Evolutionary conservation across 2,888 invertebrate species (phyloP).

Genomic region (Digitonthophagus gazella): DNA sequence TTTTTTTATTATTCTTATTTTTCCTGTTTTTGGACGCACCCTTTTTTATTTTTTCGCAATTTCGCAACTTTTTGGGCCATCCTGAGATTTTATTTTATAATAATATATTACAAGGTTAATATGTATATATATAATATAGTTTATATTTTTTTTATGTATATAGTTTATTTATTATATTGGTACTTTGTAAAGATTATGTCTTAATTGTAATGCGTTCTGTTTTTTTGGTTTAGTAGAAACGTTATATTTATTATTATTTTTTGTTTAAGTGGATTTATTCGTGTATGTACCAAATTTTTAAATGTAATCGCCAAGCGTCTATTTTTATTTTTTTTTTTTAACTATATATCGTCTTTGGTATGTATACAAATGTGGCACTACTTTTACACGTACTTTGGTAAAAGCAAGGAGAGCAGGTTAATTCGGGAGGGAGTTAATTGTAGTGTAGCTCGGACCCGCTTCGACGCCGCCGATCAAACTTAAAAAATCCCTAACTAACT

Average conservation of each 20-base stretch:
- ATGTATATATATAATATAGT: slow-evolving; percentile 42
- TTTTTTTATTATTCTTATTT: slow-evolving; percentile 20
- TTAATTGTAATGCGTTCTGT: slow-evolving; percentile 41
- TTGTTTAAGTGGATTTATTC: slow-evolving; percentile 8
- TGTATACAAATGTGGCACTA: slow-evolving; percentile 49
- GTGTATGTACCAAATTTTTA: background rate
- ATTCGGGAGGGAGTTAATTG: slow-evolving; percentile 12
- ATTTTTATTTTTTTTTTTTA: slow-evolving; percentile 4
- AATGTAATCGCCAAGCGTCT: slow-evolving; percentile 5
- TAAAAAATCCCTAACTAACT: background rate
- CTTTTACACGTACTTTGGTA: slow-evolving; percentile 34
- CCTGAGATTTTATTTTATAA: background rate
- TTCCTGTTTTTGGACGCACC: background rate
- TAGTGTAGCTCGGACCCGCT: background rate
- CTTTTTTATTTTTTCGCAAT: background rate
- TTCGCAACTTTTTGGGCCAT: background rate
- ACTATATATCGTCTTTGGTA: slow-evolving; percentile 37
- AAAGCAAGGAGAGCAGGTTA: slow-evolving; percentile 21
- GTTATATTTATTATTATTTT: slow-evolving; percentile 42
- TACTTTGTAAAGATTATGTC: slow-evolving; percentile 61
- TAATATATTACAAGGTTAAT: slow-evolving; percentile 12
- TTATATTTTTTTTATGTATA: slow-evolving; percentile 51
- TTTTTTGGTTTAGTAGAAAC: slow-evolving; percentile 43
- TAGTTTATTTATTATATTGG: slow-evolving; percentile 57
- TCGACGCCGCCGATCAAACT: too few species aligned